Conservation (phyloP, 2,888 invertebrate genomes). For the Drosophila longiperda region DNA sequence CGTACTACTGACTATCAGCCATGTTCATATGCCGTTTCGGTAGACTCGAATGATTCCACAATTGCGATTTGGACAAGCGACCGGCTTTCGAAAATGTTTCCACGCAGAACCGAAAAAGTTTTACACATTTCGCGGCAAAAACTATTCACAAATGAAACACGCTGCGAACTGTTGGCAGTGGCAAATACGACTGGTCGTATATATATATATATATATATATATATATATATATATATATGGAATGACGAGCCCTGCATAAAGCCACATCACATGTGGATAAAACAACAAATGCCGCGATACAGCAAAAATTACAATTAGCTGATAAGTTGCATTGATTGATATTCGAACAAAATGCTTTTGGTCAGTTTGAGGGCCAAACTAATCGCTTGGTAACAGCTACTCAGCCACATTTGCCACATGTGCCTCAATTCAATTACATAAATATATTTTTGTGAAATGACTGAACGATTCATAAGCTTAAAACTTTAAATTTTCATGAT, state of each 20-base stretch:
- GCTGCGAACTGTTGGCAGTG: slow-evolving; percentile 29
- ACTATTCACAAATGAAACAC: slow-evolving; percentile 17
- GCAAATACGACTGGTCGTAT: slow-evolving; percentile 20
- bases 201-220: background rate
- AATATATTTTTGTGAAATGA: background rate
- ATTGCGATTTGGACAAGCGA: slow-evolving; percentile 6
- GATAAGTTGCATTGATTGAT: slow-evolving; percentile 65
- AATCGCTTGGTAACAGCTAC: slow-evolving; percentile 15
- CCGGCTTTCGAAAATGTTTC: slow-evolving; percentile 13
- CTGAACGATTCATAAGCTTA: background rate
- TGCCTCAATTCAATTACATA: background rate
- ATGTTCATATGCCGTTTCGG: slow-evolving; percentile 51
- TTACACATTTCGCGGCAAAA: slow-evolving; percentile 62
- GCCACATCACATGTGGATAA: slow-evolving; percentile 24
- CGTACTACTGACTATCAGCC: slow-evolving; percentile 54
- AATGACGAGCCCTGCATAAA: background rate
- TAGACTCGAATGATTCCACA: slow-evolving; percentile 10
- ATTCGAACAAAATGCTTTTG: background rate
- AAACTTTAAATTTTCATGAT: background rate
- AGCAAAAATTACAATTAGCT: slow-evolving; percentile 25
- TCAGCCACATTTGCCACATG: background rate
- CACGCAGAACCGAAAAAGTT: slow-evolving; percentile 49
- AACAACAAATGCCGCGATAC: slow-evolving; percentile 4
- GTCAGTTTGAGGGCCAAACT: background rate
- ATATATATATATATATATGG: background rate